Conservation (phyloP, 2,888 invertebrate species). For the Erebia ligea region DNA sequence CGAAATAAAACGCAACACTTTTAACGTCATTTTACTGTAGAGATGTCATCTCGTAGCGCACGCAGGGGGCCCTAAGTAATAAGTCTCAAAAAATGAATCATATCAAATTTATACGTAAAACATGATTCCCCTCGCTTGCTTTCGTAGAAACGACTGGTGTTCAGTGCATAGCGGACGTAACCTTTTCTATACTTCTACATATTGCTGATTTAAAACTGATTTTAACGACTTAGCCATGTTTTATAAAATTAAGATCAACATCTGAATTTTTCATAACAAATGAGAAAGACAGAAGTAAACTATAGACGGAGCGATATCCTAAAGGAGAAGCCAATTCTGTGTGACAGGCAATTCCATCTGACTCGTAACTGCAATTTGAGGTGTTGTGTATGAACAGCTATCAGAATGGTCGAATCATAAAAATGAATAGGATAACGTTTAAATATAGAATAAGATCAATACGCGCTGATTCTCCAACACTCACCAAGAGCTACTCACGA, state of each 20-base stretch:
- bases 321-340: too few species aligned
- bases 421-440: too few species aligned
- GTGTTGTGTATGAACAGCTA: too few species aligned
- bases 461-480: too few species aligned
- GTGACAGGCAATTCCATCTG: too few species aligned
- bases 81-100: slow-evolving; percentile 65
- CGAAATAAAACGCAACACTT: slow-evolving; percentile 15
- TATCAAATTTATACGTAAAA: slow-evolving; percentile 82
- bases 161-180: slow-evolving; percentile 35
- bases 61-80: slow-evolving; percentile 48
- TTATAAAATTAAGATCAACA: background rate
- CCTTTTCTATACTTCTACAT: slow-evolving; percentile 17
- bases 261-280: too few species aligned
- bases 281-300: too few species aligned
- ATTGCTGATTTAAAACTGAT: slow-evolving; percentile 43
- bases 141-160: slow-evolving; percentile 57
- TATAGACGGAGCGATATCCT: too few species aligned
- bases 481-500: too few species aligned
- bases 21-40: slow-evolving; percentile 3
- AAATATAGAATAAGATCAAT: too few species aligned
- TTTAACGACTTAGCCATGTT: background rate
- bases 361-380: too few species aligned
- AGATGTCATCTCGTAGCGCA: slow-evolving; percentile 23
- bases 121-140: slow-evolving; percentile 67
- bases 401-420: too few species aligned